Evolutionary conservation across 2,888 invertebrate species (phyloP), one percentile per base, ranked within the genome.

Genomic region (Drosophila demipolita): DNA sequence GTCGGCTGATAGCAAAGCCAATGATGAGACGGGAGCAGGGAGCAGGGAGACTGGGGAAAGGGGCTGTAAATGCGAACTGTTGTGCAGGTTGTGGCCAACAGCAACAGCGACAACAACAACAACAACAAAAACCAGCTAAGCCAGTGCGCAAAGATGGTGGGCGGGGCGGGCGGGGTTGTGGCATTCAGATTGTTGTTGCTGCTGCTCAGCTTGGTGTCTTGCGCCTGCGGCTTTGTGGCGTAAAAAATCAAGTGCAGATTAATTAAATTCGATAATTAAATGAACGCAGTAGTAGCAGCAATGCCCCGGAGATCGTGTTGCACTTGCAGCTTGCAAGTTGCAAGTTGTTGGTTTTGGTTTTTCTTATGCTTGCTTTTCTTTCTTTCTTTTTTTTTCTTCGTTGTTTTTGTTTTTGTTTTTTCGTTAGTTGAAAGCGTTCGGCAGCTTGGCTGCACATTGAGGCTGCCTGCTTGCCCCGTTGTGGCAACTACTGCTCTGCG

Each of bases 251-350:
- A 83, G 83, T 87, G 88, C 81, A 90, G 82, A 89, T 90, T 86
- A 82, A 82, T 80, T 89, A 89, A 87, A 90, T 87, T 89, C 85
- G 80, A 87, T 89, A 91, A 91, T 92, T 91, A 91, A 90, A 92
- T 91, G 92, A 90, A 92, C 90, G 92, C 78, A 79, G 76, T 70
- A 68, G 57, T 6, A 26, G 36, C 54, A 49, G 55, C 29, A 29
- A 15, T 81, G 71, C 64, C 57, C 59, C 68, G 57, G 69, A 87
- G 90, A 88, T 90, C 84, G 84, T 84, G 88, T 88, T 79, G 65
- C 71, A 72, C 54, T 66, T 63, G 64, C 66, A 40, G 45, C 54
- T 66, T 66, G 66, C 66, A 58, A 59, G 58, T 57, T 72, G 72
- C 74, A 40, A 61, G 72, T 63, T 58, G 64, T 53, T 66, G 62